Percentiles rank a stretch among this genome's conserved stretches.
Evolutionary conservation across 2,797 vertebrate species (phyloP).

Genomic region (Poecilia gillii): DNA sequence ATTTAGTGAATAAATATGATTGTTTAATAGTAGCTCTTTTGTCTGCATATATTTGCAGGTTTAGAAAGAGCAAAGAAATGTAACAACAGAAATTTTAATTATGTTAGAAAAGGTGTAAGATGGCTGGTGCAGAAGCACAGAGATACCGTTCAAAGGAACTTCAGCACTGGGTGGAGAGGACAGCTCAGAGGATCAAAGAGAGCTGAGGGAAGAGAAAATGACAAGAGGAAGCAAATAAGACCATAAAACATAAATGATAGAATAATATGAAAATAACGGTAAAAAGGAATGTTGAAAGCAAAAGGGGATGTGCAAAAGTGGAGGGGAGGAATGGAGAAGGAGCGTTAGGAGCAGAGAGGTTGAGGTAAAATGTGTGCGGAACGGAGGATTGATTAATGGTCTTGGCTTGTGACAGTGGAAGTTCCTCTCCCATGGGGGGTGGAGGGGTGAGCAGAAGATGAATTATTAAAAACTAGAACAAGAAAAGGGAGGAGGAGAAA

Average conservation of each 20-base stretch:
- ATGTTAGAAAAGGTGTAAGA: slow-evolving; percentile 9
- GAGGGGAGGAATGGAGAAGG: slow-evolving; percentile 25
- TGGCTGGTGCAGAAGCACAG: neutral
- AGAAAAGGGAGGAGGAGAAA: slow-evolving; percentile 51
- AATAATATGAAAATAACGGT: slow-evolving; percentile 34
- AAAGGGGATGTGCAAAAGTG: slow-evolving; percentile 28
- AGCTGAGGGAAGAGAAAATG: slow-evolving; percentile 23
- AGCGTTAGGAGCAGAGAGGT: slow-evolving; percentile 32
- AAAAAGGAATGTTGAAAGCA: slow-evolving; percentile 22
- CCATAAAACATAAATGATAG: slow-evolving; percentile 54
- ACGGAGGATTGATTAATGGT: slow-evolving; percentile 85
- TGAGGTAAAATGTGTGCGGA: slow-evolving; percentile 53
- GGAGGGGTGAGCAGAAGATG: slow-evolving; percentile 71
- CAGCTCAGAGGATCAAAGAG: slow-evolving; percentile 43
- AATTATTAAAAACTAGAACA: slow-evolving; percentile 77
- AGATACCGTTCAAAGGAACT: neutral
- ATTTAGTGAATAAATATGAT: neutral
- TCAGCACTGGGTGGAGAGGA: slow-evolving; percentile 17
- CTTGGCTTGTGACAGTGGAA: slow-evolving; percentile 80
- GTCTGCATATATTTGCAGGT: slow-evolving; percentile 4
- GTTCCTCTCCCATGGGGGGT: slow-evolving; percentile 72
- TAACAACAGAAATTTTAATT: neutral
- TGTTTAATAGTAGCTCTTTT: neutral
- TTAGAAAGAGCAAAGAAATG: slow-evolving; percentile 10
- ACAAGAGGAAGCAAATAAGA: slow-evolving; percentile 51